Evolutionary conservation across 2,797 vertebrate species (phyloP).

Genomic region (Crenichthys baileyi): DNA sequence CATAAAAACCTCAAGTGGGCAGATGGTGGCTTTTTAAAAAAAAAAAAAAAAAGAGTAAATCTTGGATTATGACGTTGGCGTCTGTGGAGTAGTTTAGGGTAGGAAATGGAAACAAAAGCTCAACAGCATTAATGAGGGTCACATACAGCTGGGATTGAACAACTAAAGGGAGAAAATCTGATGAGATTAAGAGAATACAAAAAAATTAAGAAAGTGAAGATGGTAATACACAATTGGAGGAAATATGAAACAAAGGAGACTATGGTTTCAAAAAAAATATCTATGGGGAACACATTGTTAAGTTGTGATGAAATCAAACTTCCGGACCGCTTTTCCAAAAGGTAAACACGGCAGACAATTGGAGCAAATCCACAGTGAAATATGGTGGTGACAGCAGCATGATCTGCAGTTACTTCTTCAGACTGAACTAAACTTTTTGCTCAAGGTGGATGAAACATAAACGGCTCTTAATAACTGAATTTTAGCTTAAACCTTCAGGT

Average conservation of each 20-base stretch:
- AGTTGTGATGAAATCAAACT: neutral
- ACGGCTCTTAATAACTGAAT: neutral
- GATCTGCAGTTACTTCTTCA: neutral
- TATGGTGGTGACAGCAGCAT: neutral
- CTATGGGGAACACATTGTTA: neutral
- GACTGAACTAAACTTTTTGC: neutral
- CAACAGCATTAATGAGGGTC: neutral
- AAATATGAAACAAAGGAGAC: neutral
- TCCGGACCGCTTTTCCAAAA: neutral
- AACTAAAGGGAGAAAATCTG: conserved; percentile 29
- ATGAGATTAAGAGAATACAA: conserved; percentile 22
- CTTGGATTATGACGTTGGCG: neutral
- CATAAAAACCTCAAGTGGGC: conserved; percentile 37
- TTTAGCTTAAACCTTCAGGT: neutral
- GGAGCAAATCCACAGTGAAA: neutral
- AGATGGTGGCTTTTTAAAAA: conserved; percentile 45
- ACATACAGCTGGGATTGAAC: conserved; percentile 25
- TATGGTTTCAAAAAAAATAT: neutral
- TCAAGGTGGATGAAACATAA: neutral
- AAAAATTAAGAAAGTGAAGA: neutral
- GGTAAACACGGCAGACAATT: no score
- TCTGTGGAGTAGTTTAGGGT: neutral
- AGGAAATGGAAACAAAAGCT: neutral
- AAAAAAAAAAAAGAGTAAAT: neutral
- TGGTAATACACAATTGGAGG: neutral